Base-by-base conservation (phyloP, 2,888 invertebrate species). In the Ectropis crepuscularia region DNA sequence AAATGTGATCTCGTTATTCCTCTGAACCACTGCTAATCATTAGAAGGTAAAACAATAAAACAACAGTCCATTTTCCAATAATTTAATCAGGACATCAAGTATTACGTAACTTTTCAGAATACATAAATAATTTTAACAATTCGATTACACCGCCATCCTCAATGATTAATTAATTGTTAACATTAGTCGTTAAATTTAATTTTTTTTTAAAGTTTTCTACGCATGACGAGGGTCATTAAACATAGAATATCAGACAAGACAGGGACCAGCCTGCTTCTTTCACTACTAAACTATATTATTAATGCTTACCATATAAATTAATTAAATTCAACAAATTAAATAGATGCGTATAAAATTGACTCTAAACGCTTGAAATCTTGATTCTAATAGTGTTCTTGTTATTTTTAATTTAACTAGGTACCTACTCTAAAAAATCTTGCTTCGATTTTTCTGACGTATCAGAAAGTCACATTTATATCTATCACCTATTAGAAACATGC, bases 41-140 rank as follows among this genome's bases (percentile, higher is more conserved):
- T 43, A 2, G 6, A 9, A 48, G 48, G n/a, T 6, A 49, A 38
- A 41, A 41, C 12, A 74, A 75, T 74, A 73, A 78, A 77, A 76
- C 57, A 62, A 60, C 38, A 46, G 53, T 65, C 68, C 72, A 79
- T 82, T 89, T n/a, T 88, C 81, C 84, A 86, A 88, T 90, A 88
- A 87, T 92, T 91, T 92, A 90, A 87, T 92, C 88, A 86, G 89
- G 91, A 92, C 90, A 90, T 87, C 88, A 90, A 90, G 85, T 89
- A 87, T 87, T 89, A 87, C 81, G 85, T 86, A 91, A 89, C 88
- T 87, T 86, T 85, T 84, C 89, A 86, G 89, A 89, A 87, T 89
- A 88, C 88, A 89, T 87, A 88, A 89, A 89, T 89, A 88, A 87
- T 88, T 86, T 85, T 87, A 90, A 91, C 89, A 90, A 83, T 88